Percentiles rank a stretch among this genome's conserved stretches.
Conservation (phyloP, 2,888 invertebrate species). For the Drosophila differens region DNA sequence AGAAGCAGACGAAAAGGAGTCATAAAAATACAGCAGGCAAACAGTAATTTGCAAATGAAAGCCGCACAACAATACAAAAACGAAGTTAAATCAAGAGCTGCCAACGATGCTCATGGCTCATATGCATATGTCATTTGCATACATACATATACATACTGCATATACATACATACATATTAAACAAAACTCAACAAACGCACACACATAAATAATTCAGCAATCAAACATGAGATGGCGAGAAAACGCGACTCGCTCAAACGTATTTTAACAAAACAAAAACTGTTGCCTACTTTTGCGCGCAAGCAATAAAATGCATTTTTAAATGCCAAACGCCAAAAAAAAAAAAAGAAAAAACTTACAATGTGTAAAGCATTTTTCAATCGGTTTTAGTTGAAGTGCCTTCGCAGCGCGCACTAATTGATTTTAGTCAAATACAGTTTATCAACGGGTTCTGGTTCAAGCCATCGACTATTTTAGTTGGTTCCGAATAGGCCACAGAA, state of each 20-base stretch:
- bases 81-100: constrained; percentile 21
- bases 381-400: constrained; percentile 45
- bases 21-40: constrained; percentile 61
- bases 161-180: constrained; percentile 48
- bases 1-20: constrained; percentile 5
- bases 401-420: constrained; percentile 44
- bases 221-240: constrained; percentile 24
- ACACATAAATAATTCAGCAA: constrained; percentile 72
- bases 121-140: constrained; percentile 77
- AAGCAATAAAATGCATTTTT: constrained; percentile 38
- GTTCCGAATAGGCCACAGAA: constrained; percentile 14
- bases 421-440: constrained; percentile 50
- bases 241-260: neutral
- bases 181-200: constrained; percentile 25
- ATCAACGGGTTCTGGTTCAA: constrained; percentile 7
- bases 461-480: constrained; percentile 7
- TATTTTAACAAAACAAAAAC: constrained; percentile 25
- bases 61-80: constrained; percentile 32
- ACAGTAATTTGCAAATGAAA: constrained; percentile 73
- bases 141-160: constrained; percentile 42
- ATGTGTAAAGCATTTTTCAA: constrained; percentile 38
- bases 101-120: constrained; percentile 46
- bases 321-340: constrained; percentile 17
- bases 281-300: constrained; percentile 57
- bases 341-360: constrained; percentile 14